A percentile compares a stretch with the other conserved stretches of the same genome.
phyloP scores from a whole-genome alignment of 1,140 invertebrate species.

The Popillia japonica region DNA sequence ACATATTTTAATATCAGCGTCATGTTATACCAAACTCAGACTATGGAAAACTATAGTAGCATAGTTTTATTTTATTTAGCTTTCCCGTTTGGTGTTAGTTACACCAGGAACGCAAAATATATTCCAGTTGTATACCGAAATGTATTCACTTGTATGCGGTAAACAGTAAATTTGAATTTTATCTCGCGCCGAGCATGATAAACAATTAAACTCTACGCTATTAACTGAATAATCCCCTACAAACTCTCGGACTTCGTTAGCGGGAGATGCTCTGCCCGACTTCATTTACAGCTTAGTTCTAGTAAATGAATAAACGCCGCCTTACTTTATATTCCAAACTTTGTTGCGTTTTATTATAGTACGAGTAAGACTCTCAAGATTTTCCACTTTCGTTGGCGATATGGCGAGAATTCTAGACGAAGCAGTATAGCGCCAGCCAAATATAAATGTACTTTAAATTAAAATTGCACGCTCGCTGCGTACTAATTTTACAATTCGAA shows the following conservation, averaged over 20 bases:
- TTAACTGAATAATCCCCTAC: background rate
- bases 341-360: constrained; percentile 27
- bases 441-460: constrained; percentile 36
- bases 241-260: constrained; percentile 23
- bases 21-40: too few species aligned
- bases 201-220: background rate
- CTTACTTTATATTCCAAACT: constrained; percentile 29
- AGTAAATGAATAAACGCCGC: constrained; percentile 17
- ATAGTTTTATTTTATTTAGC: too few species aligned
- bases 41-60: too few species aligned
- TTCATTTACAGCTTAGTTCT: constrained; percentile 33
- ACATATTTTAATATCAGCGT: too few species aligned
- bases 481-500: background rate
- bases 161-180: constrained; percentile 1
- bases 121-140: background rate
- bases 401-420: constrained; percentile 8
- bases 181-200: background rate
- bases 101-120: background rate
- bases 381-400: background rate
- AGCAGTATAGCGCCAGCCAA: background rate
- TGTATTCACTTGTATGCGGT: background rate
- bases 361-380: constrained; percentile 21
- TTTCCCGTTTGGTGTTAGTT: too few species aligned
- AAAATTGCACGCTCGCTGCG: background rate
- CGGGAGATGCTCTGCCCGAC: background rate